Percentiles rank a stretch among this genome's conserved stretches.
These are phyloP conservation scores for Pseudochirops cupreus DNA, from an alignment of 2,797 vertebrate species.

Conservation along the genomic window DNA sequence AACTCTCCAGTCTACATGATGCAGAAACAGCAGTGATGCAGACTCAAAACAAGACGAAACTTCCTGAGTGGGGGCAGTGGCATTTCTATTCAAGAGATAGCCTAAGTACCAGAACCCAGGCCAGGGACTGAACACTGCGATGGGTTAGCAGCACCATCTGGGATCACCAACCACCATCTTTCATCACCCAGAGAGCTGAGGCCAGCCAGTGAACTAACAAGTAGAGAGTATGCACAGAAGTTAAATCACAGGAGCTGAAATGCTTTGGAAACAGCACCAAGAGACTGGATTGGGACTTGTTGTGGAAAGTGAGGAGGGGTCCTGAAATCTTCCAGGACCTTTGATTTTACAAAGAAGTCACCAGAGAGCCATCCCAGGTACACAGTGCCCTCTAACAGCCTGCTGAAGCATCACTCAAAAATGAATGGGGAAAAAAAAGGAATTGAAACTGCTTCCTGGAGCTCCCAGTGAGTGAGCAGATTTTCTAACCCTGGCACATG, in stretches of 20 bases:
- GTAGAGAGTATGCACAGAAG: background rate
- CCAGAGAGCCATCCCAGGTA: background rate
- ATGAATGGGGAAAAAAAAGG: fast-evolving
- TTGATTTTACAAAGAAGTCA: background rate
- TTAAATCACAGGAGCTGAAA: background rate
- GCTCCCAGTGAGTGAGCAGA: background rate
- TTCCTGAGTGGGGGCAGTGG: background rate
- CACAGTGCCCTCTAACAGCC: background rate
- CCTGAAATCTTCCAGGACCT: background rate
- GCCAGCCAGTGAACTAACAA: background rate
- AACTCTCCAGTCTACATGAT: background rate
- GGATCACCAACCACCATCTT: background rate
- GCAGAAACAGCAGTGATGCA: background rate
- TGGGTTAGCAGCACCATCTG: background rate
- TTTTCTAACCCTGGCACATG: background rate
- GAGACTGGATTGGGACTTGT: background rate
- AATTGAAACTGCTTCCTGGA: background rate
- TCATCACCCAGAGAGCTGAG: background rate
- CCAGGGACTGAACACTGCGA: background rate
- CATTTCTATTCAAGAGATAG: background rate
- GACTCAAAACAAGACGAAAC: background rate
- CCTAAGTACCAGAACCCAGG: background rate
- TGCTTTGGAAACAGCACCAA: background rate
- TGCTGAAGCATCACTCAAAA: background rate
- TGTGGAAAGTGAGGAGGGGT: background rate